These are phyloP conservation scores for Meteorus colon DNA, from an alignment of 2,888 invertebrate species.

Conservation along the genomic window DNA sequence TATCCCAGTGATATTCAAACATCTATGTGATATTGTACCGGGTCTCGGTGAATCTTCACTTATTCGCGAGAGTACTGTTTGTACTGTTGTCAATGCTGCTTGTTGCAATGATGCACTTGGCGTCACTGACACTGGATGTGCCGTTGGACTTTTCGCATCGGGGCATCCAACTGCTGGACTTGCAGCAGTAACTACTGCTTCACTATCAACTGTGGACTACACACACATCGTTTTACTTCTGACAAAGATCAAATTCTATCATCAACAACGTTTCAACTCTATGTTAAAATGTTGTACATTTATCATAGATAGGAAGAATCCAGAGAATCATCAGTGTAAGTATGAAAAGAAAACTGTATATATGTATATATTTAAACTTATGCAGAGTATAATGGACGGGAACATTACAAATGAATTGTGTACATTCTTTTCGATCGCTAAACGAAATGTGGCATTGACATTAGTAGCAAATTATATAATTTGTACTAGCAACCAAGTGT, in stretches of 20 bases:
- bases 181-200: conserved; percentile 55
- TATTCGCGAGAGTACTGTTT: conserved; percentile 72
- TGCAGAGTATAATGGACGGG: not conserved
- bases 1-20: conserved; percentile 86
- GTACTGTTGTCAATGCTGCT: conserved; percentile 48
- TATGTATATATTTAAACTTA: not conserved
- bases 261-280: not conserved
- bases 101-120: conserved; percentile 60
- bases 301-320: conserved; percentile 10
- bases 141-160: conserved; percentile 59
- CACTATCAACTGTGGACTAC: conserved; percentile 63
- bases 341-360: conserved; percentile 15
- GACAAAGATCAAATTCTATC: conserved; percentile 1
- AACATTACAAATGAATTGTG: not conserved
- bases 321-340: conserved; percentile 11
- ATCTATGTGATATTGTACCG: conserved; percentile 71
- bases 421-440: not conserved
- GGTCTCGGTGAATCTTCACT: conserved; percentile 75
- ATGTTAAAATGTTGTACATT: not conserved
- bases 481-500: not conserved
- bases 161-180: conserved; percentile 55
- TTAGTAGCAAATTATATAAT: not conserved
- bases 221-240: conserved; percentile 50
- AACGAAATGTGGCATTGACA: not conserved
- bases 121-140: conserved; percentile 55